These are phyloP conservation scores for Xestia sexstrigata DNA, from an alignment of 2,888 invertebrate genomes.

Conservation along the genomic window DNA sequence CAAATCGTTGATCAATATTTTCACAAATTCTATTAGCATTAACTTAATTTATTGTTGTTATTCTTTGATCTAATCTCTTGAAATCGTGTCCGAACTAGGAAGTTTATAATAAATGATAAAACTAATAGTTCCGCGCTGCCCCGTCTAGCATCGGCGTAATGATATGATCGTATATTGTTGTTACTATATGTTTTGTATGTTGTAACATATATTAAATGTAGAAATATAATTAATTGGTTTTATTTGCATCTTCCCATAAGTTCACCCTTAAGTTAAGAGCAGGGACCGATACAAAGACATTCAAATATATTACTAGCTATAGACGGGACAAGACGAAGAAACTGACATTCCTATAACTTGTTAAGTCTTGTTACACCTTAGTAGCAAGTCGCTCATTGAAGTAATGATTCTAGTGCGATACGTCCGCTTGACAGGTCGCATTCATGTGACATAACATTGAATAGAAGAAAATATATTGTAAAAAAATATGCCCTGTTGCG, in stretches of 20 bases:
- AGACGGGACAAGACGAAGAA: no score
- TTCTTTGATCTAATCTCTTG: slow-evolving; percentile 55
- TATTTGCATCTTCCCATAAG: slow-evolving; percentile 23
- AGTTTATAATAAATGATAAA: slow-evolving; percentile 49
- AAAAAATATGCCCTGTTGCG: no score
- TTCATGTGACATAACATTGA: no score
- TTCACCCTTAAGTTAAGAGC: background rate
- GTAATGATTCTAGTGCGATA: no score
- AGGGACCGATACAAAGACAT: background rate
- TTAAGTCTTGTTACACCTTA: no score
- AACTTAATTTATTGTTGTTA: slow-evolving; percentile 34
- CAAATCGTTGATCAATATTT: slow-evolving; percentile 35
- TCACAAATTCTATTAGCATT: slow-evolving; percentile 51
- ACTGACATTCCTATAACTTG: no score
- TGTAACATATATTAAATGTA: slow-evolving; percentile 81
- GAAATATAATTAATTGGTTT: slow-evolving; percentile 58
- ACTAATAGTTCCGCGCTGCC: slow-evolving; percentile 48
- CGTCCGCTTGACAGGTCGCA: no score
- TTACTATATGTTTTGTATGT: slow-evolving; percentile 82
- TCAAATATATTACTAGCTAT: no score
- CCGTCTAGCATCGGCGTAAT: slow-evolving; percentile 45
- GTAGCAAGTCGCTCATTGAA: no score
- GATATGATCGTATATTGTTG: slow-evolving; percentile 73
- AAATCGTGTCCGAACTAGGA: slow-evolving; percentile 55
- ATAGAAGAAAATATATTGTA: no score